A percentile compares a stretch with the other conserved stretches of the same genome.
Conservation (phyloP, 2,797 vertebrate species). For the Pteronotus mesoamericanus region DNA sequence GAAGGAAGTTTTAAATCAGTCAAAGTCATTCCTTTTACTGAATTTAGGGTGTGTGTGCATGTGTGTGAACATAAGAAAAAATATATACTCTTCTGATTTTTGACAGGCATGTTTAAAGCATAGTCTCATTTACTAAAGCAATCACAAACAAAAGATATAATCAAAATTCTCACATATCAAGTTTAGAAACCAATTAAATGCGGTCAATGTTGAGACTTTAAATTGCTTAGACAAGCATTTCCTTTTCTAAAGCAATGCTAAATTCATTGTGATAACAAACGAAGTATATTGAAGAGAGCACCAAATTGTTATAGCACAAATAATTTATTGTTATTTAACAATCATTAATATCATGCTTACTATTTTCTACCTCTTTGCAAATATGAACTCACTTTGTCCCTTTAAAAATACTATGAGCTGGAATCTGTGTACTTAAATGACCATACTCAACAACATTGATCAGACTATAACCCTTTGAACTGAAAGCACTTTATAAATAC, state of each 20-base stretch:
- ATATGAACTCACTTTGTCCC: not conserved
- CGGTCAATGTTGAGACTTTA: not conserved
- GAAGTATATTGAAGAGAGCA: not conserved
- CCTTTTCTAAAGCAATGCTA: not conserved
- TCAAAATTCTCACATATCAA: not conserved
- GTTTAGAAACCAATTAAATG: slow-evolving; percentile 32
- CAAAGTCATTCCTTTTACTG: slow-evolving; percentile 47
- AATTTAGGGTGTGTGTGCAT: not conserved
- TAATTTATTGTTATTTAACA: not conserved
- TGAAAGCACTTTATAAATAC: not conserved
- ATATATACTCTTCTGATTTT: not conserved
- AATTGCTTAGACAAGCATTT: not conserved
- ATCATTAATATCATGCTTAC: not conserved
- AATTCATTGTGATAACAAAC: not conserved
- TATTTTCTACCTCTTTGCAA: not conserved
- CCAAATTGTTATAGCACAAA: not conserved
- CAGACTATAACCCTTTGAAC: not conserved
- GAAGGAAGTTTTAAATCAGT: slow-evolving; percentile 56
- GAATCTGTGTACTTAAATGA: not conserved
- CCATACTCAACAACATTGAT: not conserved
- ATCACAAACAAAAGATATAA: slow-evolving; percentile 13
- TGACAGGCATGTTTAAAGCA: not conserved
- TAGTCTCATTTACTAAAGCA: not conserved
- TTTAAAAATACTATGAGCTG: not conserved
- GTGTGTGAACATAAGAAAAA: not conserved